A percentile compares a stretch with the other conserved stretches of the same genome.
Conservation (phyloP, 2,797 vertebrate genomes). For the Peromyscus attwateri region DNA sequence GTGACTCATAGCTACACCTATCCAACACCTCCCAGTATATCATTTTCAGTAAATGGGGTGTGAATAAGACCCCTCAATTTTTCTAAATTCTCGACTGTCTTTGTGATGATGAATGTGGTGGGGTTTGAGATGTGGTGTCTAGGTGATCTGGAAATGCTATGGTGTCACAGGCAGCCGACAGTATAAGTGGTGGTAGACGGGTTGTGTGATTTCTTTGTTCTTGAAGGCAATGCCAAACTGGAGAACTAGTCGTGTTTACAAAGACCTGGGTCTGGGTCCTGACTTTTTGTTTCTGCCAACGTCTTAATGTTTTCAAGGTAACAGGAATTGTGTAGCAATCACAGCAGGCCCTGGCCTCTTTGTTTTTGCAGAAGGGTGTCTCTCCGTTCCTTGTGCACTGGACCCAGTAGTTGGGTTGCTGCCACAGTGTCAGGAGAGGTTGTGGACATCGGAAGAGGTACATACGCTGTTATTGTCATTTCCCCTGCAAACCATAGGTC, state of each 20-base stretch:
- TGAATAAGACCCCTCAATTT: background rate
- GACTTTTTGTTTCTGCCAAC: slow-evolving; percentile 86
- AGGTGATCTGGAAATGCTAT: background rate
- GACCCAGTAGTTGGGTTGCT: slow-evolving; percentile 93
- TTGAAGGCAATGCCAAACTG: slow-evolving; percentile 34
- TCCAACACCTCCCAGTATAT: accelerated
- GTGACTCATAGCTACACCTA: background rate
- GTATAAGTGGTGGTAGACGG: background rate
- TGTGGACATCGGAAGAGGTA: slow-evolving; percentile 95
- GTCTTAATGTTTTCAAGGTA: slow-evolving; percentile 88
- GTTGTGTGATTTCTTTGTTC: background rate
- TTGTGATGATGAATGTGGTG: background rate
- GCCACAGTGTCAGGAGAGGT: slow-evolving; percentile 95
- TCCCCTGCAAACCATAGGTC: slow-evolving; percentile 97
- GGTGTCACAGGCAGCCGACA: too few species aligned
- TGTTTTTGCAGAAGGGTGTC: slow-evolving; percentile 88
- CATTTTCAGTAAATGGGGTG: background rate
- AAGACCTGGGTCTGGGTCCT: slow-evolving; percentile 1
- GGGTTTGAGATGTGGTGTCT: background rate
- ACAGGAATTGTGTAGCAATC: slow-evolving; percentile 90
- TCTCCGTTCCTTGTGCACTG: slow-evolving; percentile 91
- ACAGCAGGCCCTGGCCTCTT: slow-evolving; percentile 89
- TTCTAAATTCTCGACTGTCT: background rate
- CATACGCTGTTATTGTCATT: slow-evolving; percentile 95
- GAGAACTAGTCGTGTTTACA: background rate